phyloP scores from a whole-genome alignment of 1,140 invertebrate species.

The Polyergus mexicanus region DNA sequence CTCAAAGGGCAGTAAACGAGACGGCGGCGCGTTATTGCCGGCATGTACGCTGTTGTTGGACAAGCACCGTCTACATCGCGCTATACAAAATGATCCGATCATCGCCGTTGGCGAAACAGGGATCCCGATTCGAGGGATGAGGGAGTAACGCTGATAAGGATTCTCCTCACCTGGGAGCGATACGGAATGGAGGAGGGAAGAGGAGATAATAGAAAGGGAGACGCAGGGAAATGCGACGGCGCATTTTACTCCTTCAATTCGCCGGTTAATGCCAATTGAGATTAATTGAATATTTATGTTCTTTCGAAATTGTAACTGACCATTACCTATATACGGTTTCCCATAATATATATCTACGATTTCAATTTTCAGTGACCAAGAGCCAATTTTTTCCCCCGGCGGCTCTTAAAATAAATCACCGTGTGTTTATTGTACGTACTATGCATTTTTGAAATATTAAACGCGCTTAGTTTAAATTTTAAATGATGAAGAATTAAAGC shows the following conservation, averaged over 20 bases:
- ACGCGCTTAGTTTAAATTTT: not conserved
- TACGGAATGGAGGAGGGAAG: too few species aligned
- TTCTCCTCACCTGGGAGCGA: slow-evolving; percentile 12
- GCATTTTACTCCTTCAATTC: slow-evolving; percentile 7
- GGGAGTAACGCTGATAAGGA: slow-evolving; percentile 54
- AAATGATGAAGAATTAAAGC: slow-evolving; percentile 12
- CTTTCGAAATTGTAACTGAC: not conserved
- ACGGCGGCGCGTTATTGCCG: slow-evolving; percentile 66
- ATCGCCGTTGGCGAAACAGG: slow-evolving; percentile 54
- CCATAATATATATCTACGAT: not conserved
- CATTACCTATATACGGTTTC: not conserved
- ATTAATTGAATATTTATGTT: slow-evolving; percentile 18
- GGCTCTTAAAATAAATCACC: not conserved
- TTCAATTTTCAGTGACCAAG: not conserved
- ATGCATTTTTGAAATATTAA: slow-evolving; percentile 13
- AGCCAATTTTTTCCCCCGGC: not conserved
- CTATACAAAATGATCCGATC: slow-evolving; percentile 64
- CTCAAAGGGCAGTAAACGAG: slow-evolving; percentile 66
- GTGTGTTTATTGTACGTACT: not conserved
- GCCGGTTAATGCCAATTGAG: slow-evolving; percentile 1
- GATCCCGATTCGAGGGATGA: slow-evolving; percentile 32
- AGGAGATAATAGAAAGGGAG: not conserved
- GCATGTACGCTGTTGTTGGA: slow-evolving; percentile 61
- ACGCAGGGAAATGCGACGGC: slow-evolving; percentile 16
- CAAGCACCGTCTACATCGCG: slow-evolving; percentile 55